phyloP scores from a whole-genome alignment of 2,888 invertebrate genomes.

The Andrena dorsata region DNA sequence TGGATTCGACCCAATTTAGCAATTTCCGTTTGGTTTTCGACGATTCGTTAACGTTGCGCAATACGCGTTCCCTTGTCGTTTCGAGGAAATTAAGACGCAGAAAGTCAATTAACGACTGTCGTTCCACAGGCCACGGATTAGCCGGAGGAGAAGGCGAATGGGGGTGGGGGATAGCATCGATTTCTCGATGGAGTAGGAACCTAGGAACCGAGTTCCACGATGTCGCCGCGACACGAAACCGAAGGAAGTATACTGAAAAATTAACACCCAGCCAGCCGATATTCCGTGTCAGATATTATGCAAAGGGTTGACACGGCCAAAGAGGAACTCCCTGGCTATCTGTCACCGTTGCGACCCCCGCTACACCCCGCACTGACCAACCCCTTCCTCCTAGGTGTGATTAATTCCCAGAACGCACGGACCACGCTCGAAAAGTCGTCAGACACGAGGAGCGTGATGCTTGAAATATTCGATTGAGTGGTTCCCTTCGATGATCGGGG shows the following conservation, averaged over 20 bases:
- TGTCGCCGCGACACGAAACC: background rate
- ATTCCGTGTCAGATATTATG: conserved; percentile 48
- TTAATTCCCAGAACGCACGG: conserved; percentile 65
- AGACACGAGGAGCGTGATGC: conserved; percentile 58
- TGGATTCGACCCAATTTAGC: background rate
- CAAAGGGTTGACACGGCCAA: conserved; percentile 47
- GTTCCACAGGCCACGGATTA: background rate
- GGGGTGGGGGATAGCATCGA: too few relatives aligned
- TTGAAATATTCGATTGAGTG: conserved; percentile 59
- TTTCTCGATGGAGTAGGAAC: too few relatives aligned
- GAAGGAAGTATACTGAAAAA: conserved; percentile 29
- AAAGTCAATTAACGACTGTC: background rate
- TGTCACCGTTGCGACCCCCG: conserved; percentile 44
- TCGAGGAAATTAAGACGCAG: background rate
- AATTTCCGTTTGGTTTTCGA: background rate
- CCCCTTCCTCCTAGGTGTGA: conserved; percentile 56
- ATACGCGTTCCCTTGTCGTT: too few relatives aligned
- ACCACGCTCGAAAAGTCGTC: conserved; percentile 56
- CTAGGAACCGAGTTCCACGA: background rate
- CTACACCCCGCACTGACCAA: conserved; percentile 38
- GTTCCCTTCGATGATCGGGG: conserved; percentile 30
- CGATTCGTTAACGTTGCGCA: background rate
- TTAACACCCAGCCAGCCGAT: conserved; percentile 20
- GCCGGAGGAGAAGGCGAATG: background rate
- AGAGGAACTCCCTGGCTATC: conserved; percentile 53